A percentile compares a stretch with the other conserved stretches of the same genome.
These are phyloP conservation scores for Acanthiza pusilla DNA, from an alignment of 2,797 vertebrate genomes.

Conservation along the genomic window DNA sequence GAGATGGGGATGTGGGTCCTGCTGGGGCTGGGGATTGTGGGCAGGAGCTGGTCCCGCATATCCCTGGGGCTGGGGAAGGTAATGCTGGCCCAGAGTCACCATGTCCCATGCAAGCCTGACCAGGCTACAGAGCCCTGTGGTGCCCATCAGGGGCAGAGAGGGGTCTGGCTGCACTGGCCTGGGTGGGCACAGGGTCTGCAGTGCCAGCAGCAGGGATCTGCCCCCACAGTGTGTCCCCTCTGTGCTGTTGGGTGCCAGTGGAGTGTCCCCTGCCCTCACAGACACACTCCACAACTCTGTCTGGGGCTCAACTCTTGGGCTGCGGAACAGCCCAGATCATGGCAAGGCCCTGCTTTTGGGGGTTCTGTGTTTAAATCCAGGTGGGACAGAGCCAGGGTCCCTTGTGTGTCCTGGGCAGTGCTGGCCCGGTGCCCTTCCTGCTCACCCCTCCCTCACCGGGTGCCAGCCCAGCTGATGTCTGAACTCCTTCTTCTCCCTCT, in stretches of 20 bases:
- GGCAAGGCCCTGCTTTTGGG: background rate
- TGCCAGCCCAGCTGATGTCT: background rate
- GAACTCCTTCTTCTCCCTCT: background rate
- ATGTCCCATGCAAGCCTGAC: background rate
- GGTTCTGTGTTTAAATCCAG: background rate
- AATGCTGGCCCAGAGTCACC: background rate
- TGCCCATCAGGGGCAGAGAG: background rate
- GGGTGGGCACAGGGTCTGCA: background rate
- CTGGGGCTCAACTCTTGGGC: background rate
- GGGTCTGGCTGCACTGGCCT: background rate
- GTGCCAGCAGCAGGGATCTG: background rate
- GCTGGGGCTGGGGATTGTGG: background rate
- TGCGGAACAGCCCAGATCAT: background rate
- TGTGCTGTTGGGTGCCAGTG: accelerated
- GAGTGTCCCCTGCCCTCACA: background rate
- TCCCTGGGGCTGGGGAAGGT: background rate
- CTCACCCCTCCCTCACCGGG: background rate
- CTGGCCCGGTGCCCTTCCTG: accelerated
- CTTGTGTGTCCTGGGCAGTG: accelerated
- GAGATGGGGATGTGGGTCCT: background rate
- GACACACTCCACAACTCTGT: background rate
- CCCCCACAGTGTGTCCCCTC: background rate
- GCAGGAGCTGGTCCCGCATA: background rate
- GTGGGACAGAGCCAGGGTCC: background rate
- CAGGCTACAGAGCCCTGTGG: background rate